These are phyloP conservation scores for Agrotis puta DNA, from an alignment of 2,888 invertebrate species.

Conservation along the genomic window DNA sequence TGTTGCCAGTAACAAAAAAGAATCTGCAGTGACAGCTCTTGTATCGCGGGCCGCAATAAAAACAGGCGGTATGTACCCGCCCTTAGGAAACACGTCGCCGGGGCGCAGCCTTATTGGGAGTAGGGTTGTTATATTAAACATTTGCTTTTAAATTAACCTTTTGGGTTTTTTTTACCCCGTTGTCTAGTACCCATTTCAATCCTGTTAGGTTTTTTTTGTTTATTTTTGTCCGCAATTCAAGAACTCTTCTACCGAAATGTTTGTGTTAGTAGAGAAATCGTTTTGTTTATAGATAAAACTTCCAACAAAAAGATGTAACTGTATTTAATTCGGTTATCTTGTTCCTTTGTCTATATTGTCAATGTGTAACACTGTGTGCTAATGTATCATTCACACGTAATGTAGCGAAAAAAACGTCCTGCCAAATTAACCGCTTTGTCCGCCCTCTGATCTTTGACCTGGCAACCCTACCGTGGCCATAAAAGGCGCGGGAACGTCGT, in stretches of 20 bases:
- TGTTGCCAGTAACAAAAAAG: conserved; percentile 59
- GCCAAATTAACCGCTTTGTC: conserved; percentile 42
- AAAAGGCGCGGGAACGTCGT: conserved; percentile 55
- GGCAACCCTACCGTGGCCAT: conserved; percentile 55
- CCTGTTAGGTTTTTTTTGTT: neutral
- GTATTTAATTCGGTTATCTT: neutral
- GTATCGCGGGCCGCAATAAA: conserved; percentile 70
- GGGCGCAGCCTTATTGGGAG: conserved; percentile 40
- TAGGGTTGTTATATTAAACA: conserved; percentile 54
- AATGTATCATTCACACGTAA: conserved; percentile 27
- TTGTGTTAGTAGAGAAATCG: neutral
- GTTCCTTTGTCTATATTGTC: neutral
- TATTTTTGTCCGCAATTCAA: neutral
- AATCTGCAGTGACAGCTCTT: conserved; percentile 60
- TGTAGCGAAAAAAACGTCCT: conserved; percentile 38
- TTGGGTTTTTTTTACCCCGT: neutral
- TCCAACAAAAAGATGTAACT: neutral
- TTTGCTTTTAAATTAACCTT: conserved; percentile 48
- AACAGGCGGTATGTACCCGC: conserved; percentile 68
- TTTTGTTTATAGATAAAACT: neutral
- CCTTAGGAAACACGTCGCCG: conserved; percentile 52
- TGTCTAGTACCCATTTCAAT: conserved; percentile 18
- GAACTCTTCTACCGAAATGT: neutral
- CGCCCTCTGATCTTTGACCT: conserved; percentile 38
- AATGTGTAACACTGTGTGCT: conserved; percentile 2